These are phyloP conservation scores for Simalia tracyae DNA, from an alignment of 2,797 vertebrate species.

Conservation along the genomic window DNA sequence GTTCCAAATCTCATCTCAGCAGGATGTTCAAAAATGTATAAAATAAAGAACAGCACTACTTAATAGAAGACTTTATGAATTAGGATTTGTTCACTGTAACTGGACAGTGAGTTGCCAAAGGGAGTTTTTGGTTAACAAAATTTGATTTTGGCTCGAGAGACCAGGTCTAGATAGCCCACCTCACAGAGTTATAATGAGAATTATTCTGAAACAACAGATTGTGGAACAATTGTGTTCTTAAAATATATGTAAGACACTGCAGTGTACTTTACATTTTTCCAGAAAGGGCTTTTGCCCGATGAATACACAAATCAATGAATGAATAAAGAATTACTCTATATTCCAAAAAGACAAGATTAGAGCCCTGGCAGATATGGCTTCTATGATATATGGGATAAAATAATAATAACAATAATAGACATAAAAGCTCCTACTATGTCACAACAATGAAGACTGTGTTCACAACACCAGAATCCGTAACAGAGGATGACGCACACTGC, in stretches of 20 bases:
- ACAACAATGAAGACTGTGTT: too few relatives aligned
- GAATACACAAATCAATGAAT: not conserved
- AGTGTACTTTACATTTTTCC: not conserved
- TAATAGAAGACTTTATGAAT: not conserved
- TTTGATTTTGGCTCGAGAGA: not conserved
- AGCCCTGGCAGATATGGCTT: not conserved
- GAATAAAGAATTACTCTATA: not conserved
- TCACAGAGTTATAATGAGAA: not conserved
- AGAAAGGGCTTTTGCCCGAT: not conserved
- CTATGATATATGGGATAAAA: not conserved
- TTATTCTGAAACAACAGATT: not conserved
- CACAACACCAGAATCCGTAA: too few relatives aligned
- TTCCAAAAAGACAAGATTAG: not conserved
- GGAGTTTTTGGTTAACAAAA: not conserved
- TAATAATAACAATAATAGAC: too few relatives aligned
- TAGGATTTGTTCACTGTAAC: not conserved
- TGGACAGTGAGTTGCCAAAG: not conserved
- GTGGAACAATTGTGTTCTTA: not conserved
- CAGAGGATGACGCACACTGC: too few relatives aligned
- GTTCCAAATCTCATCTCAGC: not conserved
- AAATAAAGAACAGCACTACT: not conserved
- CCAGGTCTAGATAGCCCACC: not conserved
- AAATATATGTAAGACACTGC: not conserved
- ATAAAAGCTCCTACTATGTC: too few relatives aligned
- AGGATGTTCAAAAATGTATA: not conserved